Conservation (phyloP, 2,888 invertebrate species). For the Drosophila ezoana region DNA sequence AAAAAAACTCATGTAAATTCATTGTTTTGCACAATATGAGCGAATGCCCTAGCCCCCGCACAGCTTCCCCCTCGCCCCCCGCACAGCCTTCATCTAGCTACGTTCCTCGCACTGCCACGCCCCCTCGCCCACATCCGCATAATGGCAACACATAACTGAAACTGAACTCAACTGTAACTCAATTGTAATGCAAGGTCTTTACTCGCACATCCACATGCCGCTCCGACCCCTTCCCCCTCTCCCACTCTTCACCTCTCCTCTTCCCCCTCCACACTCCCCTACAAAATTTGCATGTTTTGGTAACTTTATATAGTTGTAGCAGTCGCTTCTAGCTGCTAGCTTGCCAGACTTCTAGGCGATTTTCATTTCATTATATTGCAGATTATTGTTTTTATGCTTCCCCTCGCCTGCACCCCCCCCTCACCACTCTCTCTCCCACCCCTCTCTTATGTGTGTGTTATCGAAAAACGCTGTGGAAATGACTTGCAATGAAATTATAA, state of each 20-base stretch:
- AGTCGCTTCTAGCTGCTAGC: constrained; percentile 15
- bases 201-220: constrained; percentile 45
- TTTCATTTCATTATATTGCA: constrained; percentile 74
- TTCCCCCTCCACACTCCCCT: constrained; percentile 5
- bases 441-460: constrained; percentile 12
- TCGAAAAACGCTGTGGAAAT: constrained; percentile 56
- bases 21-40: constrained; percentile 77
- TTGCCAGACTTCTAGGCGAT: constrained; percentile 65
- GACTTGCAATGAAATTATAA: constrained; percentile 75
- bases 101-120: neutral
- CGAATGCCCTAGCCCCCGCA: constrained; percentile 17
- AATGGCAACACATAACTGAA: constrained; percentile 45
- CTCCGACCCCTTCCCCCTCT: neutral
- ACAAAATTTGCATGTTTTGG: constrained; percentile 63
- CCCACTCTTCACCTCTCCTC: neutral
- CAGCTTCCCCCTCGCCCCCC: neutral
- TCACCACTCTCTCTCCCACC: neutral
- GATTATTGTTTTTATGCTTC: constrained; percentile 60
- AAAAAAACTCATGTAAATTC: constrained; percentile 65
- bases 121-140: constrained; percentile 1
- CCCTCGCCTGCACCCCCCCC: neutral
- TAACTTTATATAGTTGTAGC: constrained; percentile 63
- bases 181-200: constrained; percentile 77
- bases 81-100: neutral
- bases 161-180: constrained; percentile 72